These are phyloP conservation scores for Tonatia bakeri DNA, from an alignment of 2,113 vertebrate genomes.

Conservation along the genomic window DNA sequence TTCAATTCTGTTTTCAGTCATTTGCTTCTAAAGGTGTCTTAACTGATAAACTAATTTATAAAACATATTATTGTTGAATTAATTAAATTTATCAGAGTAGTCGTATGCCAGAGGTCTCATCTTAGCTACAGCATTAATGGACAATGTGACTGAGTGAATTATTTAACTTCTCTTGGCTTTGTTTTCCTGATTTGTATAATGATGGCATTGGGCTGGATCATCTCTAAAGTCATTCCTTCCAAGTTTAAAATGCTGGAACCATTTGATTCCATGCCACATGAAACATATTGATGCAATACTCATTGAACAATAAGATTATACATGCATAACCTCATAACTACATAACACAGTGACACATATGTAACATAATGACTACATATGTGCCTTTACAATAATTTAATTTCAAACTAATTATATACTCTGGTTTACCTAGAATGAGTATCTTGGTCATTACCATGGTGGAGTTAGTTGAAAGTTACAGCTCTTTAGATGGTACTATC, in stretches of 20 bases:
- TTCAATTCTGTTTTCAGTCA: constrained; percentile 3
- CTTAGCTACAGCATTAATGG: constrained; percentile 21
- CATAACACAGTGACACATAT: not conserved
- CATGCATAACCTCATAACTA: not conserved
- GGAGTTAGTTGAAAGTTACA: constrained; percentile 1
- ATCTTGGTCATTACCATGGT: not conserved
- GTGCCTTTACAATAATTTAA: not conserved
- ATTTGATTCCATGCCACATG: constrained; percentile 18
- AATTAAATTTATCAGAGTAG: constrained; percentile 30
- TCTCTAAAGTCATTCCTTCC: not conserved
- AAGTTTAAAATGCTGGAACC: constrained; percentile 27
- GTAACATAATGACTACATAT: not conserved
- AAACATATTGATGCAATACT: not conserved
- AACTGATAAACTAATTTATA: constrained; percentile 8
- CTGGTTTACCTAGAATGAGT: not conserved
- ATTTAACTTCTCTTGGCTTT: constrained; percentile 34
- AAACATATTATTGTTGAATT: constrained; percentile 45
- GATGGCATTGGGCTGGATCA: not conserved
- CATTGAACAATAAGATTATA: not conserved
- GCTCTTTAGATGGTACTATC: not conserved
- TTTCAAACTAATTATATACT: not conserved
- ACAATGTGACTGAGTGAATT: not conserved
- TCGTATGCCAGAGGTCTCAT: not conserved
- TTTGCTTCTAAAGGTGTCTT: not conserved
- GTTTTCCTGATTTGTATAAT: constrained; percentile 15